Evolutionary conservation across 2,888 invertebrate genomes (phyloP), one percentile per base, ranked within the genome.

Genomic region (Agrilus biguttatus): DNA sequence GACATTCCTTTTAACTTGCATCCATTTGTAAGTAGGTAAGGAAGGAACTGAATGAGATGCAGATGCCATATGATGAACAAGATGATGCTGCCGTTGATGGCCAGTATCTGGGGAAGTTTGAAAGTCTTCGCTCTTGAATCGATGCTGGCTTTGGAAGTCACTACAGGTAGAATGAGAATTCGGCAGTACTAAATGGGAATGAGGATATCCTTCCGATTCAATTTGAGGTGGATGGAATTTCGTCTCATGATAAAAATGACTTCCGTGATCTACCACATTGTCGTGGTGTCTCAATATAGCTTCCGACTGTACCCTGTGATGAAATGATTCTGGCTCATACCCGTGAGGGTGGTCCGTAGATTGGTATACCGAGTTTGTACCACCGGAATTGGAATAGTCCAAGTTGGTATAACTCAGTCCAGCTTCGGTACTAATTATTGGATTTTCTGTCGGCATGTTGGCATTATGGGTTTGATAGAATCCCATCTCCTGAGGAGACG

Each of bases 1-100:
- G 53, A 91, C 86, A 68, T 92, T 93, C 66, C 96, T 75, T 70
- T 96, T 96, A 58, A 96, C 88, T 71, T 95, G 93, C 96, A 96
- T 96, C 96, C 96, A 96, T 67, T 96, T 93, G 69, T 95, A 96
- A 0, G 93, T 92, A 19, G 91, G 91, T 47, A 90, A 79, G 39
- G 77, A 70, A 12, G 76, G 69, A 35, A 45, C 37, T 52, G 77
- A 79, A 58, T 62, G 75, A 49, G 62, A 55, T 53, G 64, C 48
- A 45, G 60, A 49, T 44, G 45, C 55, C 53, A 49, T 54, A 42
- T 55, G 56, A 45, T 59, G 61, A 28, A 60, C 55, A 21, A 57
- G 52, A 49, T 63, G 66, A 42, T 66, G 66, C 43, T 62, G 61
- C 44, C 61, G 61, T 49, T 69, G 64, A 47, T 65, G 59, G 14